These are phyloP conservation scores for Automeris io DNA, from an alignment of 2,888 invertebrate species.

Conservation along the genomic window DNA sequence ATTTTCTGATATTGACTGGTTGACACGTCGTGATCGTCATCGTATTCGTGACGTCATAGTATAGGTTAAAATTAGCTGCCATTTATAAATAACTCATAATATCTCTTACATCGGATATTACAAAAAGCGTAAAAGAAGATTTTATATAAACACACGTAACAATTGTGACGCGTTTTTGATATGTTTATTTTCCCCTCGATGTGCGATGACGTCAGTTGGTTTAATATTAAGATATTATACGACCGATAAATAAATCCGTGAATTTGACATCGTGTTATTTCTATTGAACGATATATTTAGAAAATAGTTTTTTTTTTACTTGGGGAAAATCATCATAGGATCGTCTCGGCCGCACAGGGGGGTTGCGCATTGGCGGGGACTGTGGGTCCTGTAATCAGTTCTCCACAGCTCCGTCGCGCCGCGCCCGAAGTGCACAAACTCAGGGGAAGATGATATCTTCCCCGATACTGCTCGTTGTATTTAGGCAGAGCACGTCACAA, in stretches of 20 bases:
- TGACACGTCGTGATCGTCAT: conserved; percentile 2
- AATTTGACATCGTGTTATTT: too few species aligned
- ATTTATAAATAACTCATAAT: neutral
- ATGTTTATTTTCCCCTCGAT: conserved; percentile 31
- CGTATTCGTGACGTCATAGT: conserved; percentile 7
- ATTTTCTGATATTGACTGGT: neutral
- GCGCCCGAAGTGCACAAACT: too few species aligned
- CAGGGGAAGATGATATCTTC: too few species aligned
- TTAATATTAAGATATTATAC: conserved; percentile 55
- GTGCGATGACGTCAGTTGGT: conserved; percentile 44
- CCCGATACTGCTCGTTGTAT: too few species aligned
- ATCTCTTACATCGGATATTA: conserved; percentile 10
- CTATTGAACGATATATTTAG: too few species aligned
- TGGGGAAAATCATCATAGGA: too few species aligned
- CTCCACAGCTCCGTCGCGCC: too few species aligned
- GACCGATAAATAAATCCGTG: conserved; percentile 46
- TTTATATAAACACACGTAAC: conserved; percentile 26
- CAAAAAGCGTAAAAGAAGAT: conserved; percentile 17
- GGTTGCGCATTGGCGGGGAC: too few species aligned
- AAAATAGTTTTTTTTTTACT: too few species aligned
- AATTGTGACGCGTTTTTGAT: conserved; percentile 48
- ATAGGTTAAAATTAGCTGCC: neutral
- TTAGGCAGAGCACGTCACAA: too few species aligned
- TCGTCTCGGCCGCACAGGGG: too few species aligned
- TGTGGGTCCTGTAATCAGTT: too few species aligned